Conservation (phyloP, 2,888 invertebrate species). For the Rhodophaea formosa region DNA sequence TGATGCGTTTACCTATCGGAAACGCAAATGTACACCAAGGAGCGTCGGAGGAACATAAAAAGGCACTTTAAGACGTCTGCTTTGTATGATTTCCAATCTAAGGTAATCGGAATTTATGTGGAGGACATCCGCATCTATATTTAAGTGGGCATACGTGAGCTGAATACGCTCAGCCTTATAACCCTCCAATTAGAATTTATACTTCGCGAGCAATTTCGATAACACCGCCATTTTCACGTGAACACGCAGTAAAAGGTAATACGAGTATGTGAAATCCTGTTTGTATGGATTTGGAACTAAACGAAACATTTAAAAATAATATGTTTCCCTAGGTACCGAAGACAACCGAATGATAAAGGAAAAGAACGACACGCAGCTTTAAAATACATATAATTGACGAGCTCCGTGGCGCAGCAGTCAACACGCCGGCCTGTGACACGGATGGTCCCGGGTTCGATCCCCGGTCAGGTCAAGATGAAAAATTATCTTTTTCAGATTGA, state of each 20-base stretch:
- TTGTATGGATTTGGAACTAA: not conserved
- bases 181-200: not conserved
- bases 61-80: conserved; percentile 39
- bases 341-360: too few relatives aligned
- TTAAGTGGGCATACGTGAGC: conserved; percentile 4
- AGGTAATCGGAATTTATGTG: conserved; percentile 10
- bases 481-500: too few relatives aligned
- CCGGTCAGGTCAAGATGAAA: too few relatives aligned
- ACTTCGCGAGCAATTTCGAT: not conserved
- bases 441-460: too few relatives aligned
- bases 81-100: conserved; percentile 17
- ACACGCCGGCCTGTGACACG: too few relatives aligned
- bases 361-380: too few relatives aligned
- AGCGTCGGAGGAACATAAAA: conserved; percentile 50
- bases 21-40: conserved; percentile 44
- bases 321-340: too few relatives aligned
- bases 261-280: not conserved
- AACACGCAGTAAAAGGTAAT: not conserved
- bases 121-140: conserved; percentile 11
- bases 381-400: too few relatives aligned
- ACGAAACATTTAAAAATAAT: too few relatives aligned
- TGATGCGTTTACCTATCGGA: conserved; percentile 55
- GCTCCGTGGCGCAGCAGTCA: too few relatives aligned
- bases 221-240: not conserved
- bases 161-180: not conserved